Evolutionary conservation across 1,140 invertebrate species (phyloP).

Genomic region (Atopsyche davidsoni): DNA sequence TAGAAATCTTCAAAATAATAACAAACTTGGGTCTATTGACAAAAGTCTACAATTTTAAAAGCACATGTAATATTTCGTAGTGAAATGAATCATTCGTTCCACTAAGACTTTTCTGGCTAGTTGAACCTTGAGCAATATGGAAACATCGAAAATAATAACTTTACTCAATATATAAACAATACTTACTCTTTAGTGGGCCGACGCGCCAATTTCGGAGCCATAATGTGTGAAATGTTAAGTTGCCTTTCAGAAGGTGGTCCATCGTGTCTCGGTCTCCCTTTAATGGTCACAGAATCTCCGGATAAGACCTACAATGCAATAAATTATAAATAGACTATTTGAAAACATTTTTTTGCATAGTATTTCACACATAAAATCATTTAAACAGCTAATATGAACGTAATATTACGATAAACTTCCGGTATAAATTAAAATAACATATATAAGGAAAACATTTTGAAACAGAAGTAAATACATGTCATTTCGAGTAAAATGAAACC

Average conservation of each 20-base stretch:
- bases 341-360: too few species aligned
- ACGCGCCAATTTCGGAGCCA: constrained; percentile 85
- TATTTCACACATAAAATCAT: too few species aligned
- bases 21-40: too few species aligned
- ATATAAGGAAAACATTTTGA: too few species aligned
- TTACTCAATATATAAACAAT: constrained; percentile 5
- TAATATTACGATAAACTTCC: too few species aligned
- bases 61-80: too few species aligned
- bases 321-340: too few species aligned
- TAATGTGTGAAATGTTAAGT: constrained; percentile 83
- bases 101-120: background rate
- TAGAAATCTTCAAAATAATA: background rate
- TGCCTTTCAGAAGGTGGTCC: constrained; percentile 86
- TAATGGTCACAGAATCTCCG: constrained; percentile 83
- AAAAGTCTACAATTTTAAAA: too few species aligned
- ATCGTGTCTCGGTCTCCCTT: constrained; percentile 68
- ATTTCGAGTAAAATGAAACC: too few species aligned
- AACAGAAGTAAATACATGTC: too few species aligned
- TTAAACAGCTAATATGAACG: too few species aligned
- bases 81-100: background rate
- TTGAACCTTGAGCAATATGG: background rate
- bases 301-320: constrained; percentile 67
- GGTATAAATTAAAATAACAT: too few species aligned
- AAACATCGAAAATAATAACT: constrained; percentile 2
- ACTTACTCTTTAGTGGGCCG: constrained; percentile 60